Percentiles rank a stretch among this genome's conserved stretches.
Conservation (phyloP, 2,888 invertebrate genomes). For the Polyommatus icarus region DNA sequence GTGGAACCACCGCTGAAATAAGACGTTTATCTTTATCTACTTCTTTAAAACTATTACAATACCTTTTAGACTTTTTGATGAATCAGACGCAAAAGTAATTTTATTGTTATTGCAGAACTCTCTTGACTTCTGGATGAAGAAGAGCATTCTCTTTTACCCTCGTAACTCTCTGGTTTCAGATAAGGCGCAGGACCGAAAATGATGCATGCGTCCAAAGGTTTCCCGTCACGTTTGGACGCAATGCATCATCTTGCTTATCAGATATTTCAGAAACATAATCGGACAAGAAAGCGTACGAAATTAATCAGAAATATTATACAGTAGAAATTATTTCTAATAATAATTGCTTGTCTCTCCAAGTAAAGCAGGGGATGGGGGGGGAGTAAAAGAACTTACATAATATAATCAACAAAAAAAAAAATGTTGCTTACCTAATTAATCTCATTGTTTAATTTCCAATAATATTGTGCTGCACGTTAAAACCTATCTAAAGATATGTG, state of each 20-base stretch:
- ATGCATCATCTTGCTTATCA: background rate
- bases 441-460: background rate
- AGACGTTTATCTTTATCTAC: background rate
- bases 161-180: too few relatives aligned
- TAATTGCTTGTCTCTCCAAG: background rate
- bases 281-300: too few relatives aligned
- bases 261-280: background rate
- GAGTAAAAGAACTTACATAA: too few relatives aligned
- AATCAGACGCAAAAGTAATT: background rate
- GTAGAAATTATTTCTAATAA: background rate
- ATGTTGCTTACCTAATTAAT: background rate
- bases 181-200: too few relatives aligned
- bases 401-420: too few relatives aligned
- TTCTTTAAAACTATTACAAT: background rate
- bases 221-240: too few relatives aligned
- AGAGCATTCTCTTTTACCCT: too few relatives aligned
- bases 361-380: background rate
- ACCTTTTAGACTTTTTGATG: background rate
- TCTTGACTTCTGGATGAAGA: too few relatives aligned
- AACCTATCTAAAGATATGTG: background rate
- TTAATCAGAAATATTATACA: background rate
- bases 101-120: background rate
- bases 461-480: background rate
- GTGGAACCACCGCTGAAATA: constrained; percentile 45
- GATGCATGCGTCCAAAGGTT: too few relatives aligned